These are phyloP conservation scores for Furcifer pardalis DNA, from an alignment of 2,797 vertebrate genomes.

Conservation along the genomic window DNA sequence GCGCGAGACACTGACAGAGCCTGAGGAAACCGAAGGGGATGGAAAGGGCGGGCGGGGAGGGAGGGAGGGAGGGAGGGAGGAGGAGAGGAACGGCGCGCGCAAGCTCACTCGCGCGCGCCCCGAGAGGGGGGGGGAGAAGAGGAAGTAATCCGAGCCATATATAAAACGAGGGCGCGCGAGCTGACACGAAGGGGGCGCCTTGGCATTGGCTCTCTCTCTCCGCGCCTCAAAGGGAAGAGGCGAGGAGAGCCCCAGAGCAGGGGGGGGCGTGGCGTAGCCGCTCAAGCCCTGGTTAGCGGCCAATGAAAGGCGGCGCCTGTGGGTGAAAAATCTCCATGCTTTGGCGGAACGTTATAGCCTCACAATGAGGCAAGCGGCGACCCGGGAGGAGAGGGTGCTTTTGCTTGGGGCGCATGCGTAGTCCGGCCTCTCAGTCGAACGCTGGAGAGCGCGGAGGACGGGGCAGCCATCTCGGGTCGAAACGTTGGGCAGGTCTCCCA, in stretches of 20 bases:
- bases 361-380: not conserved
- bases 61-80: constrained; percentile 23
- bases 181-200: constrained; percentile 32
- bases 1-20: constrained; percentile 38
- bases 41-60: constrained; percentile 28
- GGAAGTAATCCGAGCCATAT: not conserved
- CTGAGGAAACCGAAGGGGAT: constrained; percentile 28
- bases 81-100: constrained; percentile 39
- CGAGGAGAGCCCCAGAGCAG: not conserved
- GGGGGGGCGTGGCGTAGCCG: constrained; percentile 3
- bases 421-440: no score
- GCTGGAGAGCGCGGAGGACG: no score
- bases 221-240: constrained; percentile 25
- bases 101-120: constrained; percentile 7
- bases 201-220: constrained; percentile 51
- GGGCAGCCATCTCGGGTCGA: no score
- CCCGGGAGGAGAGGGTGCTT: not conserved
- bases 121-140: not conserved
- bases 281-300: constrained; percentile 2
- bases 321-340: constrained; percentile 20
- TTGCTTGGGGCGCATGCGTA: constrained; percentile 36
- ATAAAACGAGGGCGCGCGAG: constrained; percentile 49
- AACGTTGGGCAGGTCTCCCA: no score
- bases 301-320: constrained; percentile 13
- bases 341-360: constrained; percentile 6